Conservation (phyloP, 2,113 vertebrate species). For the Phyllostomus hastatus region DNA sequence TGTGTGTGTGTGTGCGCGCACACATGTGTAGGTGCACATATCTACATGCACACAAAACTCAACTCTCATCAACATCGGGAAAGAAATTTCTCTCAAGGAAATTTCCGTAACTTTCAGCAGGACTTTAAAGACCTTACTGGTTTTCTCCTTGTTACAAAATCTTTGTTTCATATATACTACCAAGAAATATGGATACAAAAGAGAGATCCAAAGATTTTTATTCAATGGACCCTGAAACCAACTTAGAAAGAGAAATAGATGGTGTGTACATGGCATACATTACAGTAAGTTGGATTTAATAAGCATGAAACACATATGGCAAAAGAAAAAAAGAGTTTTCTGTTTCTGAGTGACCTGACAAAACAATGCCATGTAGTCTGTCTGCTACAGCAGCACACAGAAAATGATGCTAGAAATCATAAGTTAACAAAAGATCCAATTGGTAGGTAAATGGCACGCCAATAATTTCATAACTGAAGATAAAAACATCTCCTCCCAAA, state of each 20-base stretch:
- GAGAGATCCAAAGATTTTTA: constrained; percentile 39
- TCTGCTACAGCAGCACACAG: not conserved
- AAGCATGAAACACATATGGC: constrained; percentile 37
- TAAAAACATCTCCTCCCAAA: constrained; percentile 39
- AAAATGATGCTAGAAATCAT: constrained; percentile 26
- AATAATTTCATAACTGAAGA: constrained; percentile 46
- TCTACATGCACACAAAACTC: not conserved
- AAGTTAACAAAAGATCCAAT: constrained; percentile 31
- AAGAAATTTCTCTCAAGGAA: constrained; percentile 47
- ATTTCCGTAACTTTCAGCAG: not conserved
- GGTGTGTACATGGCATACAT: not conserved
- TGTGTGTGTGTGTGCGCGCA: not conserved
- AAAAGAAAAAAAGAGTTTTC: constrained; percentile 19
- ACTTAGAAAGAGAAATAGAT: constrained; percentile 20
- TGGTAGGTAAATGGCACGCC: constrained; percentile 33
- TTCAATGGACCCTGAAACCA: constrained; percentile 32
- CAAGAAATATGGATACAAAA: constrained; percentile 15
- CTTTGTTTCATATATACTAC: constrained; percentile 6
- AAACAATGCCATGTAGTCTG: constrained; percentile 28
- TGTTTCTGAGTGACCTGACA: constrained; percentile 21
- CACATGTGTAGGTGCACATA: no score
- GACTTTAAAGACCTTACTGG: constrained; percentile 14
- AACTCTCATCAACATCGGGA: constrained; percentile 47
- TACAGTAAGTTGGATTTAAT: constrained; percentile 40
- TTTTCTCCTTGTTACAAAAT: constrained; percentile 20